Conservation (phyloP, 2,888 invertebrate species). For the Drosophila diplacantha region DNA sequence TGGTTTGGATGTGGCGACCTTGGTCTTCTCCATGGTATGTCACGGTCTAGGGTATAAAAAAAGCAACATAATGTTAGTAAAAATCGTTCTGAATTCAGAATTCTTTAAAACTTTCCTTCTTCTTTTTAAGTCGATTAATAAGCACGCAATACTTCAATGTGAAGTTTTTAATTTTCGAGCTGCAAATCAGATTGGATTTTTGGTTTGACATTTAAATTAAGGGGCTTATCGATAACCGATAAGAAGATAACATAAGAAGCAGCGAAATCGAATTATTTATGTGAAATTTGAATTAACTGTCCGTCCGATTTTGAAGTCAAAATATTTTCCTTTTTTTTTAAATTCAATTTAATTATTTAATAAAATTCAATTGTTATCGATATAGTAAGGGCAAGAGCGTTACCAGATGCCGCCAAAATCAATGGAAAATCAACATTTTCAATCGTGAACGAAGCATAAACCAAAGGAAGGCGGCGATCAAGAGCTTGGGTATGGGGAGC, state of each 20-base stretch:
- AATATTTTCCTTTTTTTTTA: neutral
- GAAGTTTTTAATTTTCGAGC: neutral
- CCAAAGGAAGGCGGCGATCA: neutral
- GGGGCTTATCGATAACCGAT: neutral
- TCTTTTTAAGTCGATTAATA: neutral
- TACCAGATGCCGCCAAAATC: conserved; percentile 1
- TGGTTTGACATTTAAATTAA: neutral
- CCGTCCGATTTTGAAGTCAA: neutral
- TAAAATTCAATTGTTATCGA: conserved; percentile 38
- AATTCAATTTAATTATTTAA: neutral
- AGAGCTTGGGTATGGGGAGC: neutral
- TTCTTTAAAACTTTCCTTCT: neutral
- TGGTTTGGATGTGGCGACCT: neutral
- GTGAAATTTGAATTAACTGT: too few relatives aligned
- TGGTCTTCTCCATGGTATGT: neutral
- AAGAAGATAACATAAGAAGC: neutral
- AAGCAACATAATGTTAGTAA: neutral
- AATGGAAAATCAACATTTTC: neutral
- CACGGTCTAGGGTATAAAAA: neutral
- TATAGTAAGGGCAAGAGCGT: conserved; percentile 1
- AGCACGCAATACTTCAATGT: neutral
- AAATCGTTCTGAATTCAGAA: neutral
- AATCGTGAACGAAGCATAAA: conserved; percentile 10
- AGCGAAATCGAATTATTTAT: too few relatives aligned
- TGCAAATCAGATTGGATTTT: neutral